These are phyloP conservation scores for Pediacus dermestoides DNA, from an alignment of 2,888 invertebrate species.

Conservation along the genomic window DNA sequence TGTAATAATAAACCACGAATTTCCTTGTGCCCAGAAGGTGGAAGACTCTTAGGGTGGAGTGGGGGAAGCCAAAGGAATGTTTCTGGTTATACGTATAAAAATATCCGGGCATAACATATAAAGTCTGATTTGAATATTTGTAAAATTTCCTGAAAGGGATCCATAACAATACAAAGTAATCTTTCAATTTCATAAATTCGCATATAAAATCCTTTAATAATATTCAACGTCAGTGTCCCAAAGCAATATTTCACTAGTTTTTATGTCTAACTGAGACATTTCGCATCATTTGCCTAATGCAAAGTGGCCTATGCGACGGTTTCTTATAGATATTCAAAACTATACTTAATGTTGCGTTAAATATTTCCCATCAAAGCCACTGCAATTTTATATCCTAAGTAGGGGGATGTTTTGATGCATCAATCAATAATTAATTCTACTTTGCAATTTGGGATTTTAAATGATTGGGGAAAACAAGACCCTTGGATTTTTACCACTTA, in stretches of 20 bases:
- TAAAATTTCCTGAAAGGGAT: constrained; percentile 27
- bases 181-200: constrained; percentile 46
- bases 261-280: constrained; percentile 40
- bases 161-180: constrained; percentile 46
- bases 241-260: constrained; percentile 44
- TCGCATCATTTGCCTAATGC: constrained; percentile 48
- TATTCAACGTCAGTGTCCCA: constrained; percentile 42
- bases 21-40: too few relatives aligned
- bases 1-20: too few relatives aligned
- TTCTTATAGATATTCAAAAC: constrained; percentile 45
- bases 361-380: too few relatives aligned
- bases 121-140: constrained; percentile 30
- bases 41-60: too few relatives aligned
- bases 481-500: too few relatives aligned
- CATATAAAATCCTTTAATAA: constrained; percentile 44
- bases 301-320: constrained; percentile 43
- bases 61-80: too few relatives aligned
- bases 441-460: too few relatives aligned
- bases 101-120: constrained; percentile 26
- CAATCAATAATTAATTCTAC: too few relatives aligned
- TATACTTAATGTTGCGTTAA: constrained; percentile 50
- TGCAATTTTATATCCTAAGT: too few relatives aligned
- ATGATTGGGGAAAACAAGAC: too few relatives aligned
- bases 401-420: too few relatives aligned
- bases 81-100: too few relatives aligned